Base-by-base conservation (phyloP, 2,888 invertebrate species). In the Eurytoma californica region DNA sequence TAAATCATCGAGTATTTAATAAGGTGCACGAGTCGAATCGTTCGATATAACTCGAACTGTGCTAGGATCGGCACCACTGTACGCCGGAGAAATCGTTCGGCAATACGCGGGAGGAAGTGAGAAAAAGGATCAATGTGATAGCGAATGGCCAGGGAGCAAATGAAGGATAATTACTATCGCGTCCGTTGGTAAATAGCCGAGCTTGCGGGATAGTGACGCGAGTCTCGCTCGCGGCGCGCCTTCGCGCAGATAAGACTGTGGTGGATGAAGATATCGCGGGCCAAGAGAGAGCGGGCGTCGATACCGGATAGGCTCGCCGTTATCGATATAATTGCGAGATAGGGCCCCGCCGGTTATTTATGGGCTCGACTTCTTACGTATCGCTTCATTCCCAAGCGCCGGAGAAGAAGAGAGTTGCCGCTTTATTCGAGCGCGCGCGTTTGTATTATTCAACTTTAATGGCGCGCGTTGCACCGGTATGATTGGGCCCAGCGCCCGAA, bases 261-360 rank as follows among this genome's bases (percentile, higher is more conserved):
- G 84, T 58, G 82, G 84, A 86, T 85, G 83, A 85, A 84, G 85
- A 85, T 85, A 85, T 85, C 83, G 82, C 80, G 84, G 82, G 82
- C 82, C 82, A 49, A 47, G 51, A 57, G 69, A 30, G 74, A 74
- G 80, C 73, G 61, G 65, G 61, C 13, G n/a, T 80, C 79, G 85
- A 86, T 87, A 85, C 83, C 82, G 84, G 83, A 86, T 84, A 85
- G 84, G 82, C 84, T 84, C 81, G 81, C 83, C 83, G 84, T 86
- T 87, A 88, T 87, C 86, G 86, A 88, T 87, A 85, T 87, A 87
- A 87, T 87, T 87, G 86, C 85, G 70, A 86, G 87, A 87, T 87
- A 86, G 83, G 53, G 68, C n/a, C n/a, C 76, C 72, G 79, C 3
- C 75, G n/a, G 39, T 86, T 86, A 88, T 88, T 87, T 88, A 87